These are phyloP conservation scores for Strongylocentrotus purpuratus DNA, from an alignment of 35 echinoderm and acorn worm genomes.

Conservation along the genomic window DNA sequence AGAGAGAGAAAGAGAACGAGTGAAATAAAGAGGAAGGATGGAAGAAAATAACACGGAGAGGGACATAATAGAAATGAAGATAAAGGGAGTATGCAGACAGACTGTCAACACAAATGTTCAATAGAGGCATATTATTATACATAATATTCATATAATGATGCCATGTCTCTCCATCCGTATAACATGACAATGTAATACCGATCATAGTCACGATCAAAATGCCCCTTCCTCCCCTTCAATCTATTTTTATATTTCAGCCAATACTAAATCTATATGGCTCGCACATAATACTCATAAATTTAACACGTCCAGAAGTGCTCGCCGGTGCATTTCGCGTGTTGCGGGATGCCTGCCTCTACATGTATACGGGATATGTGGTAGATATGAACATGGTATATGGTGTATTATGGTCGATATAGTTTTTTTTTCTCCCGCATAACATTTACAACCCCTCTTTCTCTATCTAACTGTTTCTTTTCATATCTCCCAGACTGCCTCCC, in stretches of 20 bases:
- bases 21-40: background rate
- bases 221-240: background rate
- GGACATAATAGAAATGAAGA: background rate
- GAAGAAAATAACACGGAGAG: no score
- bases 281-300: conserved; percentile 17
- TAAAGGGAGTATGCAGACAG: background rate
- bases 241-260: background rate
- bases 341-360: background rate
- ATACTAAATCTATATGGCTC: background rate
- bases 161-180: background rate
- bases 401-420: no score
- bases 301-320: background rate
- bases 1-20: background rate
- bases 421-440: no score
- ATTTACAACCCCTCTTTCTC: no score
- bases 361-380: background rate
- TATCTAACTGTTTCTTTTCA: no score
- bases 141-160: no score
- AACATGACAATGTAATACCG: background rate
- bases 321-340: background rate
- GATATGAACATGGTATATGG: background rate
- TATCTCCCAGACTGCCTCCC: no score
- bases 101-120: background rate
- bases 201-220: background rate
- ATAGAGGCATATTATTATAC: background rate